Percentiles rank a stretch among this genome's conserved stretches.
Conservation (phyloP, 2,113 vertebrate genomes). For the Oxygymnocypris stewartii region DNA sequence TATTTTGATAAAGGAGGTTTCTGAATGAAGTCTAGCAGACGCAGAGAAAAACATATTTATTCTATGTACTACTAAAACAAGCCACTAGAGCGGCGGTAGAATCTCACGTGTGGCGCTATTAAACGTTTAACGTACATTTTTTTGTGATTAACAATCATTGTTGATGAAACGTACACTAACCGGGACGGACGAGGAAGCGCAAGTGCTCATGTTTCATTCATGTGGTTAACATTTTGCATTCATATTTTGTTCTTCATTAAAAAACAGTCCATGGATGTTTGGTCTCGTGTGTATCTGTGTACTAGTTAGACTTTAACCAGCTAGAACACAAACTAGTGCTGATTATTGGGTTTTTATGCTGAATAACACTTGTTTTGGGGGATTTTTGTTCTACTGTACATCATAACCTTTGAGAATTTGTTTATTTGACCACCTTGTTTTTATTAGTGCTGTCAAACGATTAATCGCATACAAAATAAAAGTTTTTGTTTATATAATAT, state of each 20-base stretch:
- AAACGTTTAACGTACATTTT: slow-evolving; percentile 51
- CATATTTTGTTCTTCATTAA: slow-evolving; percentile 62
- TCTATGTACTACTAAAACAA: slow-evolving; percentile 44
- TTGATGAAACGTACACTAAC: slow-evolving; percentile 47
- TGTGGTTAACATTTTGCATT: slow-evolving; percentile 58
- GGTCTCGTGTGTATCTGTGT: slow-evolving; percentile 17
- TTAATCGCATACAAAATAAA: too few relatives aligned
- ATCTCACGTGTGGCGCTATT: slow-evolving; percentile 38
- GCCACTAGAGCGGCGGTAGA: slow-evolving; percentile 48
- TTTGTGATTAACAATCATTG: slow-evolving; percentile 55
- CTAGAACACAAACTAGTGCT: too few relatives aligned
- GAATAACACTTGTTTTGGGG: too few relatives aligned
- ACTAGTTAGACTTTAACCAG: background rate
- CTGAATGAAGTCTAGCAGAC: slow-evolving; percentile 35
- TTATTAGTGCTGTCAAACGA: too few relatives aligned
- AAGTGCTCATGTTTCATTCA: slow-evolving; percentile 47
- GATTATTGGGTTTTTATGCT: too few relatives aligned
- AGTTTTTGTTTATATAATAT: too few relatives aligned
- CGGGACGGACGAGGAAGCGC: slow-evolving; percentile 26
- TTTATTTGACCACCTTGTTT: too few relatives aligned
- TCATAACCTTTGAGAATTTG: too few relatives aligned
- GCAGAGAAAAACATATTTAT: slow-evolving; percentile 37
- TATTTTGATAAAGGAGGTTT: slow-evolving; percentile 68
- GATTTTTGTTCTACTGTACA: too few relatives aligned
- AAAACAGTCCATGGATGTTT: slow-evolving; percentile 42